Base-by-base conservation (phyloP, 1,140 invertebrate genomes). In the Elysia chlorotica region DNA sequence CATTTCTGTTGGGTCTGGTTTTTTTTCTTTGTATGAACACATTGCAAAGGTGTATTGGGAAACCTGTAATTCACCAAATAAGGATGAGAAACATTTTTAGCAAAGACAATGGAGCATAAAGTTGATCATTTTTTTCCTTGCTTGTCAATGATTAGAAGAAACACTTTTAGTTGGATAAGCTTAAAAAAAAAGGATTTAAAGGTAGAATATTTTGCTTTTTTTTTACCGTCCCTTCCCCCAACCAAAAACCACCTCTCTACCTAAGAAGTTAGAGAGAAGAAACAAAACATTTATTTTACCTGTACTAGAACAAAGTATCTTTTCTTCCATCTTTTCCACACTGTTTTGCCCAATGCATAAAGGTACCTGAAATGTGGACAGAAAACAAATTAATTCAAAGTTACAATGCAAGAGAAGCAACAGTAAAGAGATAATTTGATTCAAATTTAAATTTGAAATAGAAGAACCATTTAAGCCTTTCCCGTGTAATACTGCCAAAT, bases 281-380 rank as follows among this genome's bases (percentile, higher is more conserved):
- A 48, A 48, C 56, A 59, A 25, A n/a, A 69, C 33, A 30, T 21
- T 35, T 14, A 28, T 28, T 69, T 62, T 82, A 89, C 89, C 91
- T 99, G 98, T 53, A 99, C 97, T 66, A 99, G 89, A 73, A 99
- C 96, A 91, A 96, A 98, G 88, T 99, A 99, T 73, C 98, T 91
- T 83, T 95, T 95, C 88, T 99, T 99, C 97, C 97, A 99, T 87
- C 99, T 99, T 85, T 99, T 98, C 98, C 98, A 99, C 0, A 99
- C 96, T 72, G 93, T 94, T 90, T 99, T 99, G 31, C 98, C 98
- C 79, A 96, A 90, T 6, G 94, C 95, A 88, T 96, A 98, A 30
- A 99, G 90, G 86, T 97, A 93, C 19, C 95, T 96, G 83, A 84
- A 91, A 82, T 23, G 68, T 25, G 67, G 48, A 71, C 38, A 62